phyloP scores from a whole-genome alignment of 2,888 invertebrate species.

The Sthenelais limicola region DNA sequence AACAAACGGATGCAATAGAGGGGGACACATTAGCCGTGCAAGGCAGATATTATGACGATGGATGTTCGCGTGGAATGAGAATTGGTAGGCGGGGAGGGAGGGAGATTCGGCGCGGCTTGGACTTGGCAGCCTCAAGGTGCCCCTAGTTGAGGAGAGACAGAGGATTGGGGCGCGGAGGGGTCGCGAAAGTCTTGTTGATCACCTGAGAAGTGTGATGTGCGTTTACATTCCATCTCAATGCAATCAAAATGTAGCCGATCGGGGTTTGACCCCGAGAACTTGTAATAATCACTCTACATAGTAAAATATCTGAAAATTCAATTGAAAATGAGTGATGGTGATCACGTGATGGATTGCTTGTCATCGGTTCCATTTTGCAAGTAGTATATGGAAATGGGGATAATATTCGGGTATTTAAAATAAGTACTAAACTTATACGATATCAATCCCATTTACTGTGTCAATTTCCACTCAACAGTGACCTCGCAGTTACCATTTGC shows the following conservation, averaged over 20 bases:
- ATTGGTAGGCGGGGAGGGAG: neutral
- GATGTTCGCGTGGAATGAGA: constrained; percentile 2
- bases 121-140: neutral
- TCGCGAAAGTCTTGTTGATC: neutral
- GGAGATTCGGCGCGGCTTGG: neutral
- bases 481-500: too few species aligned
- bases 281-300: neutral
- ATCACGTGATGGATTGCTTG: too few species aligned
- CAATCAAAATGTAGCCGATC: neutral
- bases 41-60: constrained; percentile 24
- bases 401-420: too few species aligned
- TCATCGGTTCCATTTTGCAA: too few species aligned
- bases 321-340: too few species aligned
- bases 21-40: constrained; percentile 22
- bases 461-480: too few species aligned
- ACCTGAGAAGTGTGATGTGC: too few species aligned
- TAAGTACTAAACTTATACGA: too few species aligned
- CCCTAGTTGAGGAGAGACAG: neutral
- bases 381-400: too few species aligned
- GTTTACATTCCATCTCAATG: too few species aligned
- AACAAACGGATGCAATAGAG: constrained; percentile 39
- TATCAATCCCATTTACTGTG: too few species aligned
- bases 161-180: neutral
- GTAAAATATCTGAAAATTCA: too few species aligned
- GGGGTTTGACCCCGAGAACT: neutral